Evolutionary conservation across 2,888 invertebrate species (phyloP).

Genomic region (Hetaerina titia): DNA sequence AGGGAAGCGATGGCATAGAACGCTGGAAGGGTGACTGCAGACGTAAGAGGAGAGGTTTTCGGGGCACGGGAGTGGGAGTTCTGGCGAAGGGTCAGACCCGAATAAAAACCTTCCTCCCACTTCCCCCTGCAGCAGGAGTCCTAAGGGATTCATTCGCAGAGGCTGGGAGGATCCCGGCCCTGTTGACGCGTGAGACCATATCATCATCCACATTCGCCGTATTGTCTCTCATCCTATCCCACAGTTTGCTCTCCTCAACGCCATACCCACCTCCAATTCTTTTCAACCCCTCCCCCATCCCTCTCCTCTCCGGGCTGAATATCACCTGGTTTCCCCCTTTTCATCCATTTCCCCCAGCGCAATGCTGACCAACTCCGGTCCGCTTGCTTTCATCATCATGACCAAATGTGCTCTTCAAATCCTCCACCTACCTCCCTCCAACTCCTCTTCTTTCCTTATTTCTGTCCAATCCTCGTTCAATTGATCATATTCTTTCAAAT

Average conservation of each 20-base stretch:
- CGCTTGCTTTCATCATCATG: background rate
- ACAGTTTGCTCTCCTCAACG: background rate
- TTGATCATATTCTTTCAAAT: background rate
- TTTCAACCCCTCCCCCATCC: background rate
- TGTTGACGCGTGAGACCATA: constrained; percentile 18
- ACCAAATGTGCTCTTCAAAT: background rate
- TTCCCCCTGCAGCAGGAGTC: background rate
- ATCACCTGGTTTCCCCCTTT: background rate
- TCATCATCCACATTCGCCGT: constrained; percentile 7
- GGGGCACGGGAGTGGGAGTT: background rate
- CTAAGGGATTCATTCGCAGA: background rate
- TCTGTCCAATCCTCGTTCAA: background rate
- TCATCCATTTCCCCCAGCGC: background rate
- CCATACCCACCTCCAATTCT: background rate
- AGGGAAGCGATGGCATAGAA: background rate
- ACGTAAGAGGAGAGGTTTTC: background rate
- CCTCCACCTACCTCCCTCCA: background rate
- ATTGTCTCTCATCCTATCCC: constrained; percentile 31
- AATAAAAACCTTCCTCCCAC: background rate
- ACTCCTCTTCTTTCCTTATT: background rate
- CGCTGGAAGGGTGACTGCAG: background rate
- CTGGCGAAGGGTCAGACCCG: constrained; percentile 26
- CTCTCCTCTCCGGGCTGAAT: background rate
- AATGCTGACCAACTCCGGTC: background rate
- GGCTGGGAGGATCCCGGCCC: background rate